Percentiles rank a stretch among this genome's conserved stretches.
Evolutionary conservation across 2,888 invertebrate species (phyloP).

Genomic region (Trachelus stipa): DNA sequence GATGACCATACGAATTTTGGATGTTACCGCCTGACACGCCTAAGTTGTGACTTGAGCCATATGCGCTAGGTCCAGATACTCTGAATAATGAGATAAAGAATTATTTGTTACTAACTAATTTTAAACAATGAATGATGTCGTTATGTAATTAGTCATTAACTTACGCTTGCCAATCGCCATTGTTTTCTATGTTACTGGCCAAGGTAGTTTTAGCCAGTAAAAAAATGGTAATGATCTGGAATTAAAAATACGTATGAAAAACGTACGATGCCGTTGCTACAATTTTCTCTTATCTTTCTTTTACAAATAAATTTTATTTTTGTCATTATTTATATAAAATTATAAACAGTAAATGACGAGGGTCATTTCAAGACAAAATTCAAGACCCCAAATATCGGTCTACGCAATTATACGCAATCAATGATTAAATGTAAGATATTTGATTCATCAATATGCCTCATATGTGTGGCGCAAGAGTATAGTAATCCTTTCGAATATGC

Average conservation of each 20-base stretch:
- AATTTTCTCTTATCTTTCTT: not conserved
- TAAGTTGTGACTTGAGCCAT: not conserved
- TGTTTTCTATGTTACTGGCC: slow-evolving; percentile 32
- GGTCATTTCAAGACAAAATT: not conserved
- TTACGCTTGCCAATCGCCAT: slow-evolving; percentile 54
- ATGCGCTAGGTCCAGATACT: not conserved
- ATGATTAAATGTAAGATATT: not conserved
- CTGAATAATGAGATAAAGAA: not conserved
- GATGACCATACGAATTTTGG: slow-evolving; percentile 29
- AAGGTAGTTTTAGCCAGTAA: slow-evolving; percentile 34
- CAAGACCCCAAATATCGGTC: not conserved
- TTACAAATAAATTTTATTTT: not conserved
- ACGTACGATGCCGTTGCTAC: not conserved
- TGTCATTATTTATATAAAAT: not conserved
- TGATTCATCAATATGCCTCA: not conserved
- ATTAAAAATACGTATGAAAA: slow-evolving; percentile 5
- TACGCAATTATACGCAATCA: not conserved
- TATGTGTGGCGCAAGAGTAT: not conserved
- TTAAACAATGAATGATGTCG: not conserved
- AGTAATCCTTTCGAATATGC: not conserved
- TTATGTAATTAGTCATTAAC: slow-evolving; percentile 11
- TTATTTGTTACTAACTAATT: not conserved
- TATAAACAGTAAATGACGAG: not conserved
- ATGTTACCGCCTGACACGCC: slow-evolving; percentile 5
- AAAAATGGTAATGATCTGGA: slow-evolving; percentile 40